These are phyloP conservation scores for Lanius ludovicianus DNA, from an alignment of 2,113 vertebrate species.

Conservation along the genomic window DNA sequence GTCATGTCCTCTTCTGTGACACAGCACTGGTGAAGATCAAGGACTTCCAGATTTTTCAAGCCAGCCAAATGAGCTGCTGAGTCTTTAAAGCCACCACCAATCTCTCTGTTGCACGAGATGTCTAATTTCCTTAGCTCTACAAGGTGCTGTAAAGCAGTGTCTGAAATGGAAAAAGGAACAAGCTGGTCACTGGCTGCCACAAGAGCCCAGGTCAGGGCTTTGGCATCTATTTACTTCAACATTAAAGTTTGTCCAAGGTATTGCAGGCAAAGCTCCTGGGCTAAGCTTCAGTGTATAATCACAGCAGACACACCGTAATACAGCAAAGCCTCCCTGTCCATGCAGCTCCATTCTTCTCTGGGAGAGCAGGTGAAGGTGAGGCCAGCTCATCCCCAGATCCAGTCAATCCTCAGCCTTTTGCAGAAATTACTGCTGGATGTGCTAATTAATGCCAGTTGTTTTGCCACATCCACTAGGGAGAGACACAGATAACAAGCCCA, in stretches of 20 bases:
- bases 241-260: conserved; percentile 4
- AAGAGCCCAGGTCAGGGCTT: background rate
- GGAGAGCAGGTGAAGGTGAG: conserved; percentile 43
- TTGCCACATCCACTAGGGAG: background rate
- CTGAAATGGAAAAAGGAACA: conserved; percentile 62
- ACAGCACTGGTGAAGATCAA: conserved; percentile 84
- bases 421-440: background rate
- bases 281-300: conserved; percentile 11
- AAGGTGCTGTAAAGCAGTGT: conserved; percentile 72
- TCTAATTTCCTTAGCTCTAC: conserved; percentile 77
- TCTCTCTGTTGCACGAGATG: conserved; percentile 82
- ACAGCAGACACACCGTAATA: background rate
- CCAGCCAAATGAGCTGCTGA: conserved; percentile 67
- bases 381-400: background rate
- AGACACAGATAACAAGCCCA: background rate
- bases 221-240: background rate
- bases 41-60: conserved; percentile 75
- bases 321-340: background rate
- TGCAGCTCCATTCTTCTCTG: background rate
- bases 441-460: background rate
- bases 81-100: conserved; percentile 76
- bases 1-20: conserved; percentile 76
- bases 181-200: background rate
- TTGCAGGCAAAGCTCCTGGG: conserved; percentile 15
- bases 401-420: background rate